phyloP scores from a whole-genome alignment of 2,888 invertebrate species.

The Tenthredo notha region DNA sequence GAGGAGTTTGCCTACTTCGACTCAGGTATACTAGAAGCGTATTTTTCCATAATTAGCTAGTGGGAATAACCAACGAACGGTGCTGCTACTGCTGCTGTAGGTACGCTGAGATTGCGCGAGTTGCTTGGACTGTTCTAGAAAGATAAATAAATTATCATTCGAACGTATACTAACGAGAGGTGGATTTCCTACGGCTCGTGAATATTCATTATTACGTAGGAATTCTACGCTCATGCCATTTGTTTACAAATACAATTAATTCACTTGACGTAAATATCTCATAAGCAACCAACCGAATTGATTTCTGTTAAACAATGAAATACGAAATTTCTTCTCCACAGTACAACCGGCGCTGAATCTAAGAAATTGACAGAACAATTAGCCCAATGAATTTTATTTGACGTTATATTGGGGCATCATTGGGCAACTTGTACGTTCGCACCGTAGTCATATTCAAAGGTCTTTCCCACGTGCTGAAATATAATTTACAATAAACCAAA shows the following conservation, averaged over 20 bases:
- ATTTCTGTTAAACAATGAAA: slow-evolving; percentile 1
- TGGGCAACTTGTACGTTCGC: slow-evolving; percentile 74
- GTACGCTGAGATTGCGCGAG: slow-evolving; percentile 60
- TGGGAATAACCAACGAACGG: slow-evolving; percentile 66
- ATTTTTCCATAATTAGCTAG: slow-evolving; percentile 72
- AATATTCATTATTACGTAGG: slow-evolving; percentile 66
- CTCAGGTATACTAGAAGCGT: slow-evolving; percentile 53
- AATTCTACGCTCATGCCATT: not conserved
- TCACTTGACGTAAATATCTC: not conserved
- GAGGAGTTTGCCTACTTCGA: slow-evolving; percentile 46
- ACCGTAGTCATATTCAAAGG: slow-evolving; percentile 71
- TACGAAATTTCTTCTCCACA: not conserved
- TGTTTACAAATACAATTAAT: slow-evolving; percentile 35
- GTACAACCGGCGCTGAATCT: not conserved
- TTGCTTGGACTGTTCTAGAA: slow-evolving; percentile 67
- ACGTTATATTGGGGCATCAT: slow-evolving; percentile 73
- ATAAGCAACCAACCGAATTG: not conserved
- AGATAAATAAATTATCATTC: slow-evolving; percentile 75
- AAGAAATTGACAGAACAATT: slow-evolving; percentile 3
- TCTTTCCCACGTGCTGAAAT: slow-evolving; percentile 76
- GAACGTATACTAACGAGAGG: slow-evolving; percentile 70
- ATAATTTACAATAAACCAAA: slow-evolving; percentile 75
- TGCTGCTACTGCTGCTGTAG: slow-evolving; percentile 23
- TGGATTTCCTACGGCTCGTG: slow-evolving; percentile 70
- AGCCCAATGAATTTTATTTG: not conserved